phyloP scores from a whole-genome alignment of 2,113 vertebrate genomes.

The Danionella cerebrum region DNA sequence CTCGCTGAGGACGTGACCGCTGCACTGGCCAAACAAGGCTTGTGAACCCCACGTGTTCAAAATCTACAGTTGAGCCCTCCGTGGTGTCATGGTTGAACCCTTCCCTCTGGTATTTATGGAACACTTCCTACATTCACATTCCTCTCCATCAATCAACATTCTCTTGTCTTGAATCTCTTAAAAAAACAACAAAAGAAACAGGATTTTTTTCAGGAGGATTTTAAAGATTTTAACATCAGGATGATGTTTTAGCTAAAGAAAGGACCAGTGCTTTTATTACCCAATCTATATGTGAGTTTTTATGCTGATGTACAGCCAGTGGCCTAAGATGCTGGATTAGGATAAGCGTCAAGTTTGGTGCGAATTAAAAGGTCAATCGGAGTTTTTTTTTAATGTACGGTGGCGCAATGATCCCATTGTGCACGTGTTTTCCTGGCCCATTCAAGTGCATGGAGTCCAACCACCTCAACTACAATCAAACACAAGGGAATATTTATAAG shows the following conservation, averaged over 20 bases:
- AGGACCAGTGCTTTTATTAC: constrained; percentile 31
- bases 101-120: constrained; percentile 15
- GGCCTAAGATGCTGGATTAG: constrained; percentile 43
- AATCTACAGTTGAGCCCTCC: constrained; percentile 22
- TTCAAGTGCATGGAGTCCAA: constrained; percentile 64
- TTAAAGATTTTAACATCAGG: constrained; percentile 16
- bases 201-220: background rate
- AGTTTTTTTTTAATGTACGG: constrained; percentile 41
- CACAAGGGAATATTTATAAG: constrained; percentile 50
- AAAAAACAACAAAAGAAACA: constrained; percentile 13
- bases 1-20: constrained; percentile 95
- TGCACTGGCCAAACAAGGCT: constrained; percentile 95
- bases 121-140: background rate
- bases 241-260: constrained; percentile 30
- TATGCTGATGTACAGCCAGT: constrained; percentile 51
- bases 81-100: constrained; percentile 22
- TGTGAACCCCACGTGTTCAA: constrained; percentile 79
- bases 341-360: constrained; percentile 33
- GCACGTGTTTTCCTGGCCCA: constrained; percentile 56
- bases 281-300: constrained; percentile 37
- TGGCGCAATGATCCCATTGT: constrained; percentile 47
- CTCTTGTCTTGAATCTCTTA: constrained; percentile 12
- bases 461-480: constrained; percentile 53
- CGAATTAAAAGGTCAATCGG: constrained; percentile 5
- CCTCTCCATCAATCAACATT: background rate